Evolutionary conservation across 2,113 vertebrate species (phyloP).

Genomic region (Eulacestoma nigropectus): DNA sequence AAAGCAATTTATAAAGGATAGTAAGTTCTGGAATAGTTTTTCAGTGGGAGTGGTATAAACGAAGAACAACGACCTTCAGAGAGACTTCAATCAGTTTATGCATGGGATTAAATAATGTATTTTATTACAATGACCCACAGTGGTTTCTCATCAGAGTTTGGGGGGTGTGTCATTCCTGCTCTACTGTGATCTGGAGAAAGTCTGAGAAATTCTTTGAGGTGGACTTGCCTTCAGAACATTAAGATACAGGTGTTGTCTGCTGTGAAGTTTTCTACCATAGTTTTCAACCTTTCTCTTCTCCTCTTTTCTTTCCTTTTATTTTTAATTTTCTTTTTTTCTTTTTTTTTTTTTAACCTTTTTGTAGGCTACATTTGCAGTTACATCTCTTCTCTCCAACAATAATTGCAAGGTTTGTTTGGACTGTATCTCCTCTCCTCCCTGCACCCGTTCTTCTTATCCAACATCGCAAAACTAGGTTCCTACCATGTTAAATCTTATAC

Average conservation of each 20-base stretch:
- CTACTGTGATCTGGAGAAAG: background rate
- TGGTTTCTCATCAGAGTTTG: background rate
- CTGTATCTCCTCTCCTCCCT: background rate
- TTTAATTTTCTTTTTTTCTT: no score
- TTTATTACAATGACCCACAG: background rate
- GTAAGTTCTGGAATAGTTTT: background rate
- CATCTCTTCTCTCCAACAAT: background rate
- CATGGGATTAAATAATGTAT: background rate
- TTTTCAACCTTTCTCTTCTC: background rate
- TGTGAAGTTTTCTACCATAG: background rate
- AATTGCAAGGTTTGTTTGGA: background rate
- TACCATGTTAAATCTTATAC: background rate
- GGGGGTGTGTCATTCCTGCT: background rate
- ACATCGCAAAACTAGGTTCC: rapidly evolving
- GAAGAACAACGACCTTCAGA: background rate
- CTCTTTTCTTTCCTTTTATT: rapidly evolving
- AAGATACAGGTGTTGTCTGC: background rate
- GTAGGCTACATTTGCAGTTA: background rate
- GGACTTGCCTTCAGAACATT: background rate
- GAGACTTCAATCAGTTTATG: background rate
- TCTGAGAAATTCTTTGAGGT: background rate
- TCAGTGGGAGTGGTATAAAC: background rate
- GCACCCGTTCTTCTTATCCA: background rate
- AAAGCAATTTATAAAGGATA: background rate
- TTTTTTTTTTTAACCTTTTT: rapidly evolving